Evolutionary conservation across 2,797 vertebrate species (phyloP), one percentile per base, ranked within the genome.

Genomic region (Clarias laeviceps): DNA sequence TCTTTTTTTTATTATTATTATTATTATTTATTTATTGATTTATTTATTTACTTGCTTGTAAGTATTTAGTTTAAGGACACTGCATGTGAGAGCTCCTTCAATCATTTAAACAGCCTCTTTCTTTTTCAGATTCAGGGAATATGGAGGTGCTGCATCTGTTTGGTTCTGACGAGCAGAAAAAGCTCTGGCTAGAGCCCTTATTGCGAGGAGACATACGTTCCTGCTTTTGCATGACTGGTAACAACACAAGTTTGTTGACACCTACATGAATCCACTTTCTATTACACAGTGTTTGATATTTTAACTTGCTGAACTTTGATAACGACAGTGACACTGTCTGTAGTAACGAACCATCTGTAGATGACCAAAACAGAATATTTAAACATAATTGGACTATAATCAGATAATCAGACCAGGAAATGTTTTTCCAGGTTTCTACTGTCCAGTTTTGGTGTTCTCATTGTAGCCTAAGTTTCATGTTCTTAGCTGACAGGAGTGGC

Each of bases 181-280:
- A 90, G 74, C 89, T 93, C 64, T 99, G 98, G 97, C 93, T 99
- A 86, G 95, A 98, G 86, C 97, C 97, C 84, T 95, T 99, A 27
- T 95, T 99, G 8, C 91, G 91, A 84, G 98, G 97, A 85, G 95
- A 95, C 82, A 98, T 98, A 34, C 92, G 94, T 82, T 99, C 98
- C 87, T 97, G 96, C 91, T 99, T 98, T 94, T 99, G 98, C 85
- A 99, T 99, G 98, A 98, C 98, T 91, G 97, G 97, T 99, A 93
- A 88, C 8, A 64, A 27, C 29, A 66, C 37, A 54, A 45, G 78
- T n/a, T 78, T 76, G 29, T 79, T 17, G 1, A 32, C 20, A 54
- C 27, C 56, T 27, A 54, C 56, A 70, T 54, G 45, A 15, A 57
- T 77, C 3, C 11, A 57, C 29, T 5, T 34, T 59, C 11, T 59